Evolutionary conservation across 2,888 invertebrate genomes (phyloP).

Genomic region (Herminia tarsipennalis): DNA sequence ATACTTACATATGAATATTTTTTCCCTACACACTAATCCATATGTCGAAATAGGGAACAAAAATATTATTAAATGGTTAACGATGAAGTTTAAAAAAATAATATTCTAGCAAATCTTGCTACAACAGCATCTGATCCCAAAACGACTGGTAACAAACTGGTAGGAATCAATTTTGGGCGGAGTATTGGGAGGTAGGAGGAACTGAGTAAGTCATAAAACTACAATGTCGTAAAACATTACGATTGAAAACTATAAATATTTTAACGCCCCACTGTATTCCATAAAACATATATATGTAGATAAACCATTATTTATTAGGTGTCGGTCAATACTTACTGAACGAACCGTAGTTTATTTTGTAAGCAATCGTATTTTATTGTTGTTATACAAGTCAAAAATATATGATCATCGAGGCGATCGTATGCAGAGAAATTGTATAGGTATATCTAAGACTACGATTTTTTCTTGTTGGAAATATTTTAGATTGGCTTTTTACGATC

Average conservation of each 20-base stretch:
- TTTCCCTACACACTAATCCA: too few relatives aligned
- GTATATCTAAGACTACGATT: too few relatives aligned
- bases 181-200: slow-evolving; percentile 22
- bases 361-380: slow-evolving; percentile 35
- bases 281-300: slow-evolving; percentile 37
- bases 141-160: too few relatives aligned
- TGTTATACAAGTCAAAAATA: slow-evolving; percentile 25
- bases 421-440: too few relatives aligned
- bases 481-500: too few relatives aligned
- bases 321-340: slow-evolving; percentile 35
- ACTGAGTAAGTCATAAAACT: slow-evolving; percentile 32
- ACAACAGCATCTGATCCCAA: too few relatives aligned
- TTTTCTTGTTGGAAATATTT: too few relatives aligned
- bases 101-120: too few relatives aligned
- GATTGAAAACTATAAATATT: slow-evolving; percentile 49
- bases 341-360: slow-evolving; percentile 30
- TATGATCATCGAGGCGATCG: slow-evolving; percentile 7
- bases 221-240: slow-evolving; percentile 51
- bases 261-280: slow-evolving; percentile 40
- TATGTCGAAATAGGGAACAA: too few relatives aligned
- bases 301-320: slow-evolving; percentile 42
- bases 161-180: slow-evolving; percentile 21
- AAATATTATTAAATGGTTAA: too few relatives aligned
- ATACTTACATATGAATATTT: too few relatives aligned
- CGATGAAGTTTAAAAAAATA: too few relatives aligned